Percentiles rank a stretch among this genome's conserved stretches.
Conservation (phyloP, 2,888 invertebrate species). For the Deilephila elpenor region DNA sequence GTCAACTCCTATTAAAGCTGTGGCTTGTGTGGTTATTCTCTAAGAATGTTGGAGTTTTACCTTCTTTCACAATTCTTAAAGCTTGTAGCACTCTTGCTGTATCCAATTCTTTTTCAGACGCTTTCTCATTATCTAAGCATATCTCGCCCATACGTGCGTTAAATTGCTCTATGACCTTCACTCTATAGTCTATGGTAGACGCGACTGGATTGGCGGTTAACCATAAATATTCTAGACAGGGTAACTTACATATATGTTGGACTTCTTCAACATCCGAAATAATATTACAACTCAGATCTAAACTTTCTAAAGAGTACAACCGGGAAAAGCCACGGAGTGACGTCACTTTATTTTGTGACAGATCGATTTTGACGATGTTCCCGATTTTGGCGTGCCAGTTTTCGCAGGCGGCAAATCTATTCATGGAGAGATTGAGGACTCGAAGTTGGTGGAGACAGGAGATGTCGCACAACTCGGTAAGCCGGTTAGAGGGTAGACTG, state of each 20-base stretch:
- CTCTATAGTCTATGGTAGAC: conserved; percentile 93
- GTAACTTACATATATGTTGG: conserved; percentile 90
- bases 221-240: conserved; percentile 93
- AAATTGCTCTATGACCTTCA: conserved; percentile 95
- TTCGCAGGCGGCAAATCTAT: conserved; percentile 88
- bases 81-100: conserved; percentile 96
- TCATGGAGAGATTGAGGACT: conserved; percentile 91
- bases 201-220: conserved; percentile 96
- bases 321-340: conserved; percentile 90
- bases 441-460: conserved; percentile 91
- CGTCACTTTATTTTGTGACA: conserved; percentile 93
- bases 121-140: conserved; percentile 93
- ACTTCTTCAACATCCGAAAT: conserved; percentile 93
- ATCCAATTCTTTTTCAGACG: conserved; percentile 94
- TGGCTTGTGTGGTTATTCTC: conserved; percentile 79
- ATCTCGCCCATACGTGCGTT: conserved; percentile 93
- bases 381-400: conserved; percentile 94
- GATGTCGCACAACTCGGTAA: conserved; percentile 90
- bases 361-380: conserved; percentile 92
- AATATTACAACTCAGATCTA: conserved; percentile 94
- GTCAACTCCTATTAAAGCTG: conserved; percentile 78
- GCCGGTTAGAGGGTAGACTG: conserved; percentile 90
- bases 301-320: conserved; percentile 92
- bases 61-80: conserved; percentile 90
- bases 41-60: conserved; percentile 85